Conservation (phyloP, 1,140 invertebrate genomes). For the Akabosia matsudoensis region DNA sequence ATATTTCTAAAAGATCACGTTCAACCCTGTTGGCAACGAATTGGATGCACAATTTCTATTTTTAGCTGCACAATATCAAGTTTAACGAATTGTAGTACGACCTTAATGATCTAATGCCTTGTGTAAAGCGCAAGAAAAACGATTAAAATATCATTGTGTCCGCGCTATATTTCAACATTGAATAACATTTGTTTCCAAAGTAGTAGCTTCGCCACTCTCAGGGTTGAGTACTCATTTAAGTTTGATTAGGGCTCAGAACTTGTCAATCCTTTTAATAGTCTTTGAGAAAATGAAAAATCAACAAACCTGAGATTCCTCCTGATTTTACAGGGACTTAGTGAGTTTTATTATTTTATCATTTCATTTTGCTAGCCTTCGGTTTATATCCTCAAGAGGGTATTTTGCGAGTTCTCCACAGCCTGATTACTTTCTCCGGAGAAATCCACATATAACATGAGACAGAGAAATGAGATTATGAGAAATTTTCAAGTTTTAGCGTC, state of each 20-base stretch:
- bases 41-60: no score
- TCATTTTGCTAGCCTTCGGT: background rate
- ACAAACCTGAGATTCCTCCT: background rate
- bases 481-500: background rate
- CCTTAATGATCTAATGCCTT: no score
- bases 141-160: no score
- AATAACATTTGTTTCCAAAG: no score
- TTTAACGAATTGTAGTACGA: no score
- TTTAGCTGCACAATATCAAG: no score
- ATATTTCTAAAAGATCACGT: background rate
- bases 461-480: background rate
- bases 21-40: background rate
- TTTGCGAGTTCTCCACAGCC: background rate
- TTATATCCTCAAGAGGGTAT: background rate
- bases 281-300: slow-evolving; percentile 1
- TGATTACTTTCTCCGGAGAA: background rate
- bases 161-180: no score
- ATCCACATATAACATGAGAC: background rate
- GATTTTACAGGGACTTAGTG: background rate
- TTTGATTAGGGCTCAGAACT: no score
- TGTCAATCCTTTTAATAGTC: no score
- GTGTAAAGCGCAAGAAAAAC: no score
- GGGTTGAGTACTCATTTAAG: no score
- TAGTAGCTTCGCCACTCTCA: no score
- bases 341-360: slow-evolving; percentile 12